Evolutionary conservation across 2,888 invertebrate genomes (phyloP).

Genomic region (Cryptocheilus praepositus): DNA sequence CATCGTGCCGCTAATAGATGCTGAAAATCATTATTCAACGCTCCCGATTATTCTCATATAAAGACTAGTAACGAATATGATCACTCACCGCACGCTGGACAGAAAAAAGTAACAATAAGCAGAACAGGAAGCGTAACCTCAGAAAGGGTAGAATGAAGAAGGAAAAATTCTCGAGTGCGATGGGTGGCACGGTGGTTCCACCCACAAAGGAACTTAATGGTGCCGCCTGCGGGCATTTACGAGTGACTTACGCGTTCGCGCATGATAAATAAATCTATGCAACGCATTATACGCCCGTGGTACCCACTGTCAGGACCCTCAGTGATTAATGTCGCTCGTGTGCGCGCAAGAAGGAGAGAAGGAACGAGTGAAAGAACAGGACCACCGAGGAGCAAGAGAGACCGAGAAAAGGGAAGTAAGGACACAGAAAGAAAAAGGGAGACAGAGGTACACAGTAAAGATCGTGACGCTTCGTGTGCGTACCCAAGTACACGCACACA

Average conservation of each 20-base stretch:
- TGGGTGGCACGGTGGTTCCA: conserved; percentile 51
- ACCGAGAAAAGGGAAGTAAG: background rate
- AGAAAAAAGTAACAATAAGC: background rate
- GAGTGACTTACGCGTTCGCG: conserved; percentile 67
- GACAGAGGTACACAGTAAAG: background rate
- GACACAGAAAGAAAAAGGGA: conserved; percentile 1
- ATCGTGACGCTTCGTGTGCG: background rate
- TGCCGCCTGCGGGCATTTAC: conserved; percentile 56
- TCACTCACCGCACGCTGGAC: no score
- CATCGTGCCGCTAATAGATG: no score
- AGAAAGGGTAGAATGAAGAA: conserved; percentile 17
- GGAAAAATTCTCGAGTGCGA: conserved; percentile 29
- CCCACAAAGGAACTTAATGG: conserved; percentile 55
- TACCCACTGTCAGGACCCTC: conserved; percentile 58
- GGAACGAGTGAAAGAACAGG: background rate
- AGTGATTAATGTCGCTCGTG: conserved; percentile 64
- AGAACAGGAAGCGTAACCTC: conserved; percentile 9
- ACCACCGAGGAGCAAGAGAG: background rate
- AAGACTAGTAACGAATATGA: no score
- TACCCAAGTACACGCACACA: background rate
- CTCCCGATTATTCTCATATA: no score
- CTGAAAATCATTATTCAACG: no score
- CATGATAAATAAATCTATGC: conserved; percentile 70
- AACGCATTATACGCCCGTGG: conserved; percentile 63
- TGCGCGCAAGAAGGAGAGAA: conserved; percentile 14